Base-by-base conservation (phyloP, 37 sponge, comb jelly and placozoan species). In the Cladorhizidae sp. region DNA sequence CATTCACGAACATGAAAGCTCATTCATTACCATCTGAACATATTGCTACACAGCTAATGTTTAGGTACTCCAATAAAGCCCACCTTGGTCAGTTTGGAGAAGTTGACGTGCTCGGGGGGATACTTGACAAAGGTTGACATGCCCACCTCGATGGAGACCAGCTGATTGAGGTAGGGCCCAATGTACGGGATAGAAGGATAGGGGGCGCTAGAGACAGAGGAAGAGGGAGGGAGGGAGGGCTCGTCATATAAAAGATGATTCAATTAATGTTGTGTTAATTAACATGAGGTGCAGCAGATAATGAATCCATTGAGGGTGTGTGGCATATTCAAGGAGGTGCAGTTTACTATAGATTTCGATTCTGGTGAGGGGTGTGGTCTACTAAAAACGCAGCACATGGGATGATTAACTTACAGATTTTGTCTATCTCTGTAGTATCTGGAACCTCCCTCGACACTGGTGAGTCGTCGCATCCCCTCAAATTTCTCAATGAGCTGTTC, bases 21-120 rank as follows among this genome's bases (percentile, higher is more conserved):
- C n/a, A n/a, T n/a, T n/a, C n/a, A n/a, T n/a, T n/a, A n/a, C n/a
- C n/a, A n/a, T n/a, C n/a, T n/a, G n/a, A n/a, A n/a, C n/a, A n/a
- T n/a, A n/a, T n/a, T n/a, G n/a, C n/a, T n/a, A n/a, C n/a, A n/a
- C n/a, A n/a, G n/a, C n/a, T n/a, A n/a, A n/a, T n/a, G n/a, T n/a
- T n/a, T n/a, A n/a, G n/a, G n/a, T n/a, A n/a, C n/a, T n/a, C n/a
- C n/a, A n/a, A n/a, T n/a, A n/a, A n/a, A n/a, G 9, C 49, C 49
- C 49, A 89, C 89, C 89, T 79, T 78, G 11, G 45, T 55, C n/a
- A 89, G 76, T 67, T 89, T 89, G 3, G 80, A 51, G 64, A 80
- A 84, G 80, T 89, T 89, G 84, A 89, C 63, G 39, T 89, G 84
- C 17, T 89, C 89, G 11, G 89, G 89, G 5, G 84, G 80, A 41